Percentiles rank a stretch among this genome's conserved stretches.
Conservation (phyloP, 64 coral and sea anemone genomes). For the Acropora tenuis region DNA sequence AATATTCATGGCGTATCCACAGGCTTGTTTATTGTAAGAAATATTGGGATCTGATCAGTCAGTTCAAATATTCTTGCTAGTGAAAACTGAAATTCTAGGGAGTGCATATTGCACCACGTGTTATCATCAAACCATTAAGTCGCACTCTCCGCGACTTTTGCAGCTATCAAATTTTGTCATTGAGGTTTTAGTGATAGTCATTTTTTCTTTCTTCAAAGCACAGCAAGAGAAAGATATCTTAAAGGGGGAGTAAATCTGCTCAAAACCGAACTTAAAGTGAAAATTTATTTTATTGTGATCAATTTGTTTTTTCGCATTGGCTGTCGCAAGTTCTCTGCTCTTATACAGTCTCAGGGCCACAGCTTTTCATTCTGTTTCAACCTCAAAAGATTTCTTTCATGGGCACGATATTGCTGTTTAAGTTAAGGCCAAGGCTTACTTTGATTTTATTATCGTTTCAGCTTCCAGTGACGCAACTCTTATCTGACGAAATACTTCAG, state of each 20-base stretch:
- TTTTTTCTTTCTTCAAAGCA: background rate
- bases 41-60: no score
- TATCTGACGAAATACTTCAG: background rate
- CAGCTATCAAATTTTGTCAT: background rate
- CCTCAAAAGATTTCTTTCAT: background rate
- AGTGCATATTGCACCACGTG: no score
- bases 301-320: background rate
- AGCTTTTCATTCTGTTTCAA: background rate
- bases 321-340: background rate
- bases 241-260: background rate
- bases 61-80: no score
- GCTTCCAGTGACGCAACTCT: background rate
- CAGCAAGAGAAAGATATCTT: background rate
- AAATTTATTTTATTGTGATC: no score
- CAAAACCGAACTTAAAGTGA: no score
- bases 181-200: no score
- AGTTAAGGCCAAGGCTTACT: background rate
- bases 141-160: background rate
- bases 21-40: no score
- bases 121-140: background rate
- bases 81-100: no score
- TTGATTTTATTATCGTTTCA: background rate
- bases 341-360: background rate
- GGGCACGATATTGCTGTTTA: background rate
- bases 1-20: background rate